phyloP scores from a whole-genome alignment of 2,888 invertebrate genomes.

The Hypolimnas misippus region DNA sequence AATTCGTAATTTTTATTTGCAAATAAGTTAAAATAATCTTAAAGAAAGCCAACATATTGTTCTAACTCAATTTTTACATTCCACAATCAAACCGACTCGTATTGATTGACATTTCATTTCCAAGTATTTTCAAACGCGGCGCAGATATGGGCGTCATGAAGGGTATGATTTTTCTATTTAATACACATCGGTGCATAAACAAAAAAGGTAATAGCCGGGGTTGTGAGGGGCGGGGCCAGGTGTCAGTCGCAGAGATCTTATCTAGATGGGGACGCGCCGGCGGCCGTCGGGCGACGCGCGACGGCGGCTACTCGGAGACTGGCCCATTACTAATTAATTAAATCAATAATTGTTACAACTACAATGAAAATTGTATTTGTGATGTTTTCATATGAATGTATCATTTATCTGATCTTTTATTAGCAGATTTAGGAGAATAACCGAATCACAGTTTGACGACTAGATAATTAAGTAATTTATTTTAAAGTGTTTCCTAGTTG shows the following conservation, averaged over 20 bases:
- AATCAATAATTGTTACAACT: conserved; percentile 8
- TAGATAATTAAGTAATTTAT: too few relatives aligned
- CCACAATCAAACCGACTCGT: background rate
- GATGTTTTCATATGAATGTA: background rate
- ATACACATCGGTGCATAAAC: conserved; percentile 49
- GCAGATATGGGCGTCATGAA: conserved; percentile 24
- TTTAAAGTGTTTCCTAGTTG: too few relatives aligned
- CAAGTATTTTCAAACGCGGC: conserved; percentile 16
- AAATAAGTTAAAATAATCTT: too few relatives aligned
- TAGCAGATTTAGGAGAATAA: too few relatives aligned
- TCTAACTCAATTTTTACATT: too few relatives aligned
- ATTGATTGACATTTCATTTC: conserved; percentile 36
- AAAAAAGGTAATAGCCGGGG: conserved; percentile 61
- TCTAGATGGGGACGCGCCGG: conserved; percentile 54
- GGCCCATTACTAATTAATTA: conserved; percentile 7
- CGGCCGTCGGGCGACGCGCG: conserved; percentile 28
- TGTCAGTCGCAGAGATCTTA: conserved; percentile 80
- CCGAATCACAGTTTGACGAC: too few relatives aligned
- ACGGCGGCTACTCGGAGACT: conserved; percentile 15
- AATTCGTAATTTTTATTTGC: too few relatives aligned
- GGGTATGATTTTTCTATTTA: conserved; percentile 42
- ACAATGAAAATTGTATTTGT: conserved; percentile 1
- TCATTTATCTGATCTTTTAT: too few relatives aligned
- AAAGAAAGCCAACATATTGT: too few relatives aligned
- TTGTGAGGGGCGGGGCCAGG: conserved; percentile 74